Conservation (phyloP, 1,140 invertebrate genomes). For the Drosophila carrolli region DNA sequence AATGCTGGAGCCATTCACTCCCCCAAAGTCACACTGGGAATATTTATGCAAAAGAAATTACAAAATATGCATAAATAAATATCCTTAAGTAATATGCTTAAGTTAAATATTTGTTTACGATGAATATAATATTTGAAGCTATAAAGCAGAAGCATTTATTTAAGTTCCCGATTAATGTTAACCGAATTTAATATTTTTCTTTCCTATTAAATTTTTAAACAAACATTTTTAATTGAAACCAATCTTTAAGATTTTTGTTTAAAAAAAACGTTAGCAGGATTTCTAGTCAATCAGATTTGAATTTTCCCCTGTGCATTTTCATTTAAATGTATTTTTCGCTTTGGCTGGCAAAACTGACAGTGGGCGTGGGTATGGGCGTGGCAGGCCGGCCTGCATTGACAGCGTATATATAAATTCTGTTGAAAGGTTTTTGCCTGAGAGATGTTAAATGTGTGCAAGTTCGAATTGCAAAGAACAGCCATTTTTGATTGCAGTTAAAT, state of each 20-base stretch:
- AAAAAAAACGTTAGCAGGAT: no score
- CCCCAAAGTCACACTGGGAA: not conserved
- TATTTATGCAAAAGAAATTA: not conserved
- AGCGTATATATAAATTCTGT: constrained; percentile 57
- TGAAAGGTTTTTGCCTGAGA: constrained; percentile 31
- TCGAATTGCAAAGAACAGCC: constrained; percentile 52
- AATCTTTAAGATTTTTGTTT: no score
- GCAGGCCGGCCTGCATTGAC: constrained; percentile 42
- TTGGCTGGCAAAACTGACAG: constrained; percentile 47
- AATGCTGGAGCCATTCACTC: constrained; percentile 12
- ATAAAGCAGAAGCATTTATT: no score
- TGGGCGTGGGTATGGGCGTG: constrained; percentile 63
- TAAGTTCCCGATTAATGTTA: no score
- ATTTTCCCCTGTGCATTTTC: constrained; percentile 7
- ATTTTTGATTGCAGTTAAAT: constrained; percentile 75
- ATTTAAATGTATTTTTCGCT: constrained; percentile 48
- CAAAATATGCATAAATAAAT: not conserved
- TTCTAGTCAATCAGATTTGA: no score
- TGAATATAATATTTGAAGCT: no score
- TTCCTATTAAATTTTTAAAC: no score
- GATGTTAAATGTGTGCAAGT: constrained; percentile 14
- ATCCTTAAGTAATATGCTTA: not conserved
- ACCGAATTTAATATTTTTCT: no score
- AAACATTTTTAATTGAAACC: no score
- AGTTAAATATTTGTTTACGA: no score